These are phyloP conservation scores for Dipodomys ordii DNA, from an alignment of 2,113 vertebrate genomes.

Conservation along the genomic window DNA sequence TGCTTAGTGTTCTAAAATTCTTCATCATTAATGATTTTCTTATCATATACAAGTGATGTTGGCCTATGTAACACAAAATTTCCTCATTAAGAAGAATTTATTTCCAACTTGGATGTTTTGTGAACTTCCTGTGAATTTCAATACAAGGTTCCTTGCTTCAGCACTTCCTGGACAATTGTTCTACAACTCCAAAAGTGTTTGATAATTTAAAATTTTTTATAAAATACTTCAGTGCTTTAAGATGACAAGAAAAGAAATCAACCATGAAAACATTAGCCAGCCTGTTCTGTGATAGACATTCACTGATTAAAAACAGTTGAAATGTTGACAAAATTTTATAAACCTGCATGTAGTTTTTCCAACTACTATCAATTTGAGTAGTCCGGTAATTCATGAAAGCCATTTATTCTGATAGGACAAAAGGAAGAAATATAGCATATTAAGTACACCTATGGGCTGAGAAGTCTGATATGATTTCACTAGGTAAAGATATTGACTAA, in stretches of 20 bases:
- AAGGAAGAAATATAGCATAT: conserved; percentile 24
- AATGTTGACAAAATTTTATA: conserved; percentile 50
- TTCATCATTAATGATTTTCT: conserved; percentile 44
- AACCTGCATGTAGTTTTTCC: background rate
- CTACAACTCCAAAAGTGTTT: conserved; percentile 33
- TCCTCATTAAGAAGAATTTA: conserved; percentile 60
- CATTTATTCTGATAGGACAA: conserved; percentile 23
- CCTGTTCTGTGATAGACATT: background rate
- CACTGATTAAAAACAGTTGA: conserved; percentile 33
- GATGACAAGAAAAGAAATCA: conserved; percentile 21
- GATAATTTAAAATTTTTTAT: conserved; percentile 20
- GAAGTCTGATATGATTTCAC: conserved; percentile 17
- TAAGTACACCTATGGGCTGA: background rate
- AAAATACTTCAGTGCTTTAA: conserved; percentile 59
- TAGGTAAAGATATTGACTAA: conserved; percentile 17
- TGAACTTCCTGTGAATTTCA: conserved; percentile 49
- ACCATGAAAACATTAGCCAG: conserved; percentile 21
- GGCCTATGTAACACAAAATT: conserved; percentile 39
- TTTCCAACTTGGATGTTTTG: conserved; percentile 26
- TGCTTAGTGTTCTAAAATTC: conserved; percentile 48
- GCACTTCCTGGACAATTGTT: conserved; percentile 28
- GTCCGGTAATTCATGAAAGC: background rate
- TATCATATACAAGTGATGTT: background rate
- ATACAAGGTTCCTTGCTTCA: background rate
- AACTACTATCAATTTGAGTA: background rate